Evolutionary conservation across 2,113 vertebrate genomes (phyloP).

Genomic region (Syrrhaptes paradoxus): DNA sequence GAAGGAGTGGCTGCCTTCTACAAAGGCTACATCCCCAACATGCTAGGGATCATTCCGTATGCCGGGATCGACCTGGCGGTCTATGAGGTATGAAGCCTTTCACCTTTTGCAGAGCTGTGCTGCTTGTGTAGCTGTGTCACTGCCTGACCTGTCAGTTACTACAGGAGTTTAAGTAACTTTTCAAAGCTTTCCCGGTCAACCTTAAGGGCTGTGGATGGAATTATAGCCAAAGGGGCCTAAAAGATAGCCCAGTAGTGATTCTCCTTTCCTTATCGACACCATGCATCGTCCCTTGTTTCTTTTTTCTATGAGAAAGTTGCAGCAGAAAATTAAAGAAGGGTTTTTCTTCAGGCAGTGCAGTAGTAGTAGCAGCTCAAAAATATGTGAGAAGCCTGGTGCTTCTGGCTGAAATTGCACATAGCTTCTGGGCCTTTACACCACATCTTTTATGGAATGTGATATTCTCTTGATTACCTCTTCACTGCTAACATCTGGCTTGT

Average conservation of each 20-base stretch:
- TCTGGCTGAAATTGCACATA: neutral
- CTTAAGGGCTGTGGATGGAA: neutral
- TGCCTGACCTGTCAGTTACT: neutral
- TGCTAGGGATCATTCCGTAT: slow-evolving; percentile 96
- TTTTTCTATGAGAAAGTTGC: neutral
- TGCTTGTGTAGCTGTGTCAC: neutral
- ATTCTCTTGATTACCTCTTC: neutral
- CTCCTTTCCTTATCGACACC: neutral
- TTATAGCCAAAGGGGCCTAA: neutral
- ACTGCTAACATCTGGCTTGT: neutral
- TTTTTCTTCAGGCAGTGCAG: neutral
- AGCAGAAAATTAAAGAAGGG: neutral
- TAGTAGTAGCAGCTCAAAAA: neutral
- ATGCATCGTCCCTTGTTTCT: neutral
- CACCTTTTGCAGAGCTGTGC: neutral
- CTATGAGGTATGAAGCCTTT: slow-evolving; percentile 85
- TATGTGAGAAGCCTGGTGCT: neutral
- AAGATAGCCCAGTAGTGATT: neutral
- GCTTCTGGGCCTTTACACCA: neutral
- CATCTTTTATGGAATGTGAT: neutral
- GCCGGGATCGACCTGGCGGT: slow-evolving; percentile 96
- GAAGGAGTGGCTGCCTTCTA: slow-evolving; percentile 92
- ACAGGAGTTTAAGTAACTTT: neutral
- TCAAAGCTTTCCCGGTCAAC: neutral
- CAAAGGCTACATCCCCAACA: slow-evolving; percentile 95